Base-by-base conservation (phyloP, 2,888 invertebrate species). In the Synanthedon andrenaeformis region DNA sequence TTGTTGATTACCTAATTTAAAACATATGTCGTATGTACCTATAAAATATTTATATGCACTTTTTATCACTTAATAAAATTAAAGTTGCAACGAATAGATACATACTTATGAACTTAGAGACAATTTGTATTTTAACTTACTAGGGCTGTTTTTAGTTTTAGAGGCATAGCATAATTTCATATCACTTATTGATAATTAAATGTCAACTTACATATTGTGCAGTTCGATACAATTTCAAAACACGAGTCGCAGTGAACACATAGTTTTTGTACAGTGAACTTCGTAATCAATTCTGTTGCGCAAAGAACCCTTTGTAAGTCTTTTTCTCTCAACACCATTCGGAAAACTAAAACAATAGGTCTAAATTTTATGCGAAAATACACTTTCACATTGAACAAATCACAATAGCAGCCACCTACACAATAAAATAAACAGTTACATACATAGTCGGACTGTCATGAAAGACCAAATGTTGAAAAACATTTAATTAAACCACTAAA, bases 291-390 rank as follows among this genome's bases (percentile, higher is more conserved):
- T 45, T 45, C 5, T 49, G 8, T 49, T 76, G 74, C 72, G 71
- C 76, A 78, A 81, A 70, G 62, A 58, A 63, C 69, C 61, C 60
- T 66, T 51, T 56, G 67, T 64, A 65, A 64, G 64, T 59, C 72
- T 69, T 79, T 35, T 35, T 78, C 81, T 81, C 79, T 75, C 76
- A 76, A 72, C 66, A 66, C 71, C 69, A 72, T 79, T 76, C 77
- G 76, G 81, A 83, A 83, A 77, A 74, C 69, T 69, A 61, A 74
- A 83, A 86, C 87, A 87, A 87, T 87, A 81, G 85, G 86, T 77
- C 79, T 76, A 76, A 85, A 85, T 82, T 82, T 79, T 81, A 84
- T 79, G 82, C 82, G 80, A 83, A 80, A 79, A 83, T 67, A 72
- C 82, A 87, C 87, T 87, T 87, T 87, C 87, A 86, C 86, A 82